phyloP scores from a whole-genome alignment of 1,140 invertebrate species.

The Oscheius sp. region DNA sequence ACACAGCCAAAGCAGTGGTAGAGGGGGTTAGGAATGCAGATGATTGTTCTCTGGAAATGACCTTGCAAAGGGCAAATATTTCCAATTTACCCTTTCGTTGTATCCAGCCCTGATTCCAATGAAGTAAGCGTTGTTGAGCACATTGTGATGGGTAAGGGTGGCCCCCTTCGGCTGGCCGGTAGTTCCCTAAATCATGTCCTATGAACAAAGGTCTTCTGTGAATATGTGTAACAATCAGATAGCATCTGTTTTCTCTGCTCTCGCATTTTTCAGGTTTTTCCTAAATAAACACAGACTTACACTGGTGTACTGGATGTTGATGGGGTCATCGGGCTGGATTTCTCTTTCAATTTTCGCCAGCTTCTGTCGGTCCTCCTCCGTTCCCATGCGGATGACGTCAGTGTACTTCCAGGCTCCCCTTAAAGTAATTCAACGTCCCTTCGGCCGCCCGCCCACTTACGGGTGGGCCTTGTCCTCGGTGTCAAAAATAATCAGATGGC shows the following conservation, averaged over 20 bases:
- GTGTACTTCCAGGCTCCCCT: slow-evolving; percentile 59
- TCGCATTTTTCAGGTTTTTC: background rate
- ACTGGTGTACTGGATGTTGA: slow-evolving; percentile 60
- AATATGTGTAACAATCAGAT: too few species aligned
- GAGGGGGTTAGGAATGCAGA: slow-evolving; percentile 76
- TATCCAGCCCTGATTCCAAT: slow-evolving; percentile 69
- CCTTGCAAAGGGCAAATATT: background rate
- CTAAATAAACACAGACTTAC: slow-evolving; percentile 25
- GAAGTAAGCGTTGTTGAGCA: slow-evolving; percentile 81
- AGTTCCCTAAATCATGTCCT: slow-evolving; percentile 69
- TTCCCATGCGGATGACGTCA: slow-evolving; percentile 55
- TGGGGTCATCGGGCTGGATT: slow-evolving; percentile 61
- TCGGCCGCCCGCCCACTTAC: slow-evolving; percentile 30
- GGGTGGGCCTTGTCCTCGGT: slow-evolving; percentile 48
- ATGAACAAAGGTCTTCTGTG: background rate
- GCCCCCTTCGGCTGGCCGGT: slow-evolving; percentile 85
- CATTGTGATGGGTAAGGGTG: slow-evolving; percentile 75
- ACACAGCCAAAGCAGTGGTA: slow-evolving; percentile 87
- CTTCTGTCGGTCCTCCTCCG: slow-evolving; percentile 62
- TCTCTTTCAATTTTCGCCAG: slow-evolving; percentile 62
- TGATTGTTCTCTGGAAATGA: slow-evolving; percentile 51
- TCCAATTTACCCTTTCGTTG: slow-evolving; percentile 62
- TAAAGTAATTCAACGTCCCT: background rate
- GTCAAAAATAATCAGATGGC: slow-evolving; percentile 59
- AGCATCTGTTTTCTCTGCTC: background rate